These are phyloP conservation scores for Parnassius smintheus DNA, from an alignment of 2,888 invertebrate genomes.

Conservation along the genomic window DNA sequence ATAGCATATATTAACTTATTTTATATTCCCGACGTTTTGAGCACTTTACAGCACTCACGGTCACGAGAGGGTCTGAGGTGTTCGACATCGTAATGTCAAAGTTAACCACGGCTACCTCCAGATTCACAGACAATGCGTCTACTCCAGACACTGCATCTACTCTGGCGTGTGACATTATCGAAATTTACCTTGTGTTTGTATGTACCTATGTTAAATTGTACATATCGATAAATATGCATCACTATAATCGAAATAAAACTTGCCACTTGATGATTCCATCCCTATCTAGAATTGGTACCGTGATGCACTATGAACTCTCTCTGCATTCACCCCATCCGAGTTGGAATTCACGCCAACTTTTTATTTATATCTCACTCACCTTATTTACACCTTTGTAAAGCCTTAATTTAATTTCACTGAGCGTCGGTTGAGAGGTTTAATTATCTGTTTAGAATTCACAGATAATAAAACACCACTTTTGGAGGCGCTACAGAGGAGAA, in stretches of 20 bases:
- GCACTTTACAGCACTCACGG: no score
- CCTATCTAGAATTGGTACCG: constrained; percentile 22
- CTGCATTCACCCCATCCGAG: constrained; percentile 17
- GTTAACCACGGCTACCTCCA: no score
- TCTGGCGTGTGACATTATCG: no score
- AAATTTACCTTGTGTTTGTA: no score
- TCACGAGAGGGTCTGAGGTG: no score
- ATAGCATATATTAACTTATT: no score
- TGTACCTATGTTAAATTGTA: background rate
- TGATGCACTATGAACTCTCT: constrained; percentile 9
- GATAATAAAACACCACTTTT: constrained; percentile 1
- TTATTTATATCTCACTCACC: constrained; percentile 14
- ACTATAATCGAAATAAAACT: constrained; percentile 65
- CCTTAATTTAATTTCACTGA: constrained; percentile 17
- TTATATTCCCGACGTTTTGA: no score
- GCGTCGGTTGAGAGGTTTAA: constrained; percentile 15
- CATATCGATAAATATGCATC: constrained; percentile 36
- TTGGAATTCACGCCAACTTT: constrained; percentile 11
- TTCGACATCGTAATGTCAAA: no score
- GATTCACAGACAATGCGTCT: no score
- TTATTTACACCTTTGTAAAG: constrained; percentile 19
- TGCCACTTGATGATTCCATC: constrained; percentile 70
- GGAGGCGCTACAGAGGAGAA: background rate
- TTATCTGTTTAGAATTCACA: constrained; percentile 14
- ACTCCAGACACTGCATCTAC: no score